Conservation (phyloP, 2,888 invertebrate species). For the Morpho achilles region DNA sequence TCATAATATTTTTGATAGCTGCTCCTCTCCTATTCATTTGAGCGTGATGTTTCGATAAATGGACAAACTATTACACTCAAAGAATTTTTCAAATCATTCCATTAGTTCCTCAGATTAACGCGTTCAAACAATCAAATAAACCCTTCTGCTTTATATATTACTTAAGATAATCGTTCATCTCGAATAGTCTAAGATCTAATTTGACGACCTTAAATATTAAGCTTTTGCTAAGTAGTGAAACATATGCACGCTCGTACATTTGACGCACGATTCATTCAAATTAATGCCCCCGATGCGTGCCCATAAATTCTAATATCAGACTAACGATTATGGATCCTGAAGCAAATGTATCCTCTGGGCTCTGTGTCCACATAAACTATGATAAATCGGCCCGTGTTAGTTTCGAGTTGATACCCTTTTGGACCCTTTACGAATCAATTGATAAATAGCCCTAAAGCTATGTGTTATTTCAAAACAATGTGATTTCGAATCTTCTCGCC, state of each 20-base stretch:
- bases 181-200: not conserved
- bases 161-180: too few species aligned
- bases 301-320: slow-evolving; percentile 11
- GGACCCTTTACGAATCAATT: slow-evolving; percentile 2
- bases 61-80: too few species aligned
- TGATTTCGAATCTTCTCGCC: too few species aligned
- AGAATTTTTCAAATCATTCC: too few species aligned
- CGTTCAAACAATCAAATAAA: too few species aligned
- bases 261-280: not conserved
- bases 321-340: slow-evolving; percentile 10
- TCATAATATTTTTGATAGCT: too few species aligned
- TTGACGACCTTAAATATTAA: not conserved
- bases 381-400: slow-evolving; percentile 6
- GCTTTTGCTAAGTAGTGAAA: not conserved
- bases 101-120: too few species aligned
- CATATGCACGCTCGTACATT: not conserved
- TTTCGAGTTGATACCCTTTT: slow-evolving; percentile 6
- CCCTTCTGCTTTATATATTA: too few species aligned
- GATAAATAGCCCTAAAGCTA: not conserved
- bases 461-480: not conserved
- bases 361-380: slow-evolving; percentile 9
- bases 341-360: slow-evolving; percentile 13
- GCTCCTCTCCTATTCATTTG: too few species aligned
- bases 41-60: too few species aligned
- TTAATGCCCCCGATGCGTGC: slow-evolving; percentile 7